Base-by-base conservation (phyloP, 2,113 vertebrate species). In the Pterocles burchelli region DNA sequence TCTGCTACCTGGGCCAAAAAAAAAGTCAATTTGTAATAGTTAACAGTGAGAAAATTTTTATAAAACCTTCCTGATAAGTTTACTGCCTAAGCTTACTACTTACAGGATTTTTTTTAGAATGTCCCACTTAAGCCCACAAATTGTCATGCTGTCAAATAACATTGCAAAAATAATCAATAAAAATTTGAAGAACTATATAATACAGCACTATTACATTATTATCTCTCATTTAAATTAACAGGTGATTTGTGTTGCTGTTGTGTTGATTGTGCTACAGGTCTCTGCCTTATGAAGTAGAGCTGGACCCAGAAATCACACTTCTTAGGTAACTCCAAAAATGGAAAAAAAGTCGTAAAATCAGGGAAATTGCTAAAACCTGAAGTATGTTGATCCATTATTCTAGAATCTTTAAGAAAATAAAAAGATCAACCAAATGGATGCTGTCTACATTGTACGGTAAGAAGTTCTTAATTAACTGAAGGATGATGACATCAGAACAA, bases 401-500 rank as follows among this genome's bases (percentile, higher is more conserved):
- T 65, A 51, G 5, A 75, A 43, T 66, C 48, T 62, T 67, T 6
- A 4, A 34, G 63, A 63, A 87, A 71, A 66, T 16, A 31, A 4
- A 52, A 52, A 86, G 21, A 21, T 81, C 72, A 75, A 57, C 65
- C 43, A 90, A 77, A 43, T 84, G 76, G 72, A 72, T 83, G 57
- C 17, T 24, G 14, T 43, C 36, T 58, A 33, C 55, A 41, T 62
- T 90, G 12, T 21, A 6, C 74, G 51, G 48, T 24, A 24, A 77
- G 29, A 80, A 52, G 72, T 31, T 75, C 51, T 82, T 68, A 20
- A 48, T 48, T 79, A 58, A 48, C 55, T 54, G 46, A 48, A 54
- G 55, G 58, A 29, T 61, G 76, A 74, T 80, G 90, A 57, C 92
- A 78, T 86, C 90, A 96, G 88, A 97, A 97, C 17, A 17, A 5